Base-by-base conservation (phyloP, 2,797 vertebrate genomes). In the Muraenolepis orangiensis region DNA sequence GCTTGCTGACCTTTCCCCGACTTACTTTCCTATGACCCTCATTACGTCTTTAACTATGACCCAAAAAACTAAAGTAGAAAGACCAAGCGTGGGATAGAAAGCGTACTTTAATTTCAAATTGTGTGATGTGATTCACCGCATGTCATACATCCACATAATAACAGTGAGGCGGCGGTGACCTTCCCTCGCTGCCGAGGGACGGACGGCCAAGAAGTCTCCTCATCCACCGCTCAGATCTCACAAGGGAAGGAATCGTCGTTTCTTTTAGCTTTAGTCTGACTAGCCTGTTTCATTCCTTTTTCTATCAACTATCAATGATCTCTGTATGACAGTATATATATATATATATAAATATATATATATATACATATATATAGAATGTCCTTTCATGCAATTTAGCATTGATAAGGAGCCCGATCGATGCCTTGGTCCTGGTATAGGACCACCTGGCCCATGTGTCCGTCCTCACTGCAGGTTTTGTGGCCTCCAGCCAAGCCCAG, bases 1-100 rank as follows among this genome's bases (percentile, higher is more conserved):
- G 76, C 78, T 84, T 16, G 26, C 34, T 94, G 90, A 94, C 91
- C 93, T 93, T 92, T 95, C 87, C 92, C 93, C 92, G 86, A 91
- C 82, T 95, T 95, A 86, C 77, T 18, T 67, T 40, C 85, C 72
- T 51, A 51, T 91, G 87, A 92, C 86, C 91, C 90, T 92, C 73
- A 57, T 77, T 61, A 66, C 83, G 80, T 89, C 91, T 91, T 93
- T 92, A 92, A 94, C 94, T 91, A 91, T 89, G 89, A 90, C 87
- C 87, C 89, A 88, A 90, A 89, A 88, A 90, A 91, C 89, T 90
- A 87, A 89, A 91, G 86, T 82, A 30, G 79, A 29, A 30, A 18
- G 86, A 90, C 85, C 92, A 91, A 86, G 88, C 86, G 91, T 88
- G 92, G 92, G 92, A 93, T 91, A 90, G 93, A 88, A 8, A 61